Conservation (phyloP, 2,113 vertebrate species). For the Callithrix jacchus region DNA sequence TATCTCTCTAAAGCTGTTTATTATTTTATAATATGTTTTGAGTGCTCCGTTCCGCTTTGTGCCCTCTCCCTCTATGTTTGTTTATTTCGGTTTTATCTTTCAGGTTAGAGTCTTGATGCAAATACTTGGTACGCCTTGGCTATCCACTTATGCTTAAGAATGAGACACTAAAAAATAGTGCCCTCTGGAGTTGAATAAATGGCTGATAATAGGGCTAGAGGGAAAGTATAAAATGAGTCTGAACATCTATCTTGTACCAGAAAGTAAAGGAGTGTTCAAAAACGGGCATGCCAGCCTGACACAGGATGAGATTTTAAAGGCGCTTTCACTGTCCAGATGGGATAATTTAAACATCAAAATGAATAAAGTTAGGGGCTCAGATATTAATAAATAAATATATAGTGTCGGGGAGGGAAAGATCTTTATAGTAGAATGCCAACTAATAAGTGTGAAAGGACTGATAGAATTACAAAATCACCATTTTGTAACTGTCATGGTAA, state of each 20-base stretch:
- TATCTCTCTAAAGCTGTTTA: not conserved
- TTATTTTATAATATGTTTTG: slow-evolving; percentile 38
- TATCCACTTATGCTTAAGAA: not conserved
- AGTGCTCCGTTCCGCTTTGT: not conserved
- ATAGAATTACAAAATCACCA: not conserved
- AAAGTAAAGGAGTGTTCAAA: not conserved
- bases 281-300: not conserved
- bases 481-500: not conserved
- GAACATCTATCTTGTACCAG: not conserved
- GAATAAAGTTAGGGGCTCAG: not conserved
- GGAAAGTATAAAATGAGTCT: not conserved
- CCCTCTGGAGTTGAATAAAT: slow-evolving; percentile 14
- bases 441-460: not conserved
- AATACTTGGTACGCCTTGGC: not conserved
- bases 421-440: not conserved
- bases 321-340: not conserved
- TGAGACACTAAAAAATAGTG: not conserved
- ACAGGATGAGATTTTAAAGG: not conserved
- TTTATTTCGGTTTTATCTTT: slow-evolving; percentile 41
- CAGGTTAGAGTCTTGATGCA: slow-evolving; percentile 8
- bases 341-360: not conserved
- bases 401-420: not conserved
- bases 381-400: not conserved
- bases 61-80: not conserved
- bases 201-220: not conserved